phyloP scores from a whole-genome alignment of 2,888 invertebrate species.

The Hartigia nigra region DNA sequence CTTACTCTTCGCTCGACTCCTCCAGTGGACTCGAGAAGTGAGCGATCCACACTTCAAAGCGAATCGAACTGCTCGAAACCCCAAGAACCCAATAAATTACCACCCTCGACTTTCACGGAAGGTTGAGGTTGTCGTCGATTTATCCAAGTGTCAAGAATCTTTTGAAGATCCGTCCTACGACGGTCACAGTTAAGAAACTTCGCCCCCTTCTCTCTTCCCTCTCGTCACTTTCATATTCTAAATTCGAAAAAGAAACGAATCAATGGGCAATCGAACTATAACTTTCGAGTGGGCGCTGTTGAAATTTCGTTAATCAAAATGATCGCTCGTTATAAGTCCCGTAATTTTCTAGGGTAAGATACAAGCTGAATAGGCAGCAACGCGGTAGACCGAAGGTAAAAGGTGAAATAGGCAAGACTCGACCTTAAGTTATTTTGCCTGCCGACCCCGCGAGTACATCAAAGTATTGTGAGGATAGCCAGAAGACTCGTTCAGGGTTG shows the following conservation, averaged over 20 bases:
- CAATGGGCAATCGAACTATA: not conserved
- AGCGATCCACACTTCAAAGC: conserved; percentile 26
- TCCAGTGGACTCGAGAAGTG: not conserved
- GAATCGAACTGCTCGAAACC: conserved; percentile 34
- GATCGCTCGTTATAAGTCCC: too few relatives aligned
- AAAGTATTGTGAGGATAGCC: conserved; percentile 3
- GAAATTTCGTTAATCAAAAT: not conserved
- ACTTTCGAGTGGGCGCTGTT: not conserved
- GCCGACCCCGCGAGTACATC: conserved; percentile 11
- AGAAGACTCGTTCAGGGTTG: conserved; percentile 14
- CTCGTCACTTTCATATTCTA: not conserved
- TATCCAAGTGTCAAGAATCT: not conserved
- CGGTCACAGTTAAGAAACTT: not conserved
- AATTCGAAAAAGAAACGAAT: not conserved
- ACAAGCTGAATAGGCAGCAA: not conserved
- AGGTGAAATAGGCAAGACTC: conserved; percentile 1
- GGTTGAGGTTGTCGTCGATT: conserved; percentile 12
- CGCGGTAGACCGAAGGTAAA: conserved; percentile 7
- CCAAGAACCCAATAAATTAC: conserved; percentile 43
- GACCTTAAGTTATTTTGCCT: conserved; percentile 2
- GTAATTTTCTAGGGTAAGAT: not conserved
- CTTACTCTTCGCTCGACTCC: not conserved
- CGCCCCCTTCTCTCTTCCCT: not conserved
- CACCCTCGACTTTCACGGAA: conserved; percentile 25
- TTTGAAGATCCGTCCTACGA: not conserved